Evolutionary conservation across 2,113 vertebrate genomes (phyloP).

Genomic region (Emydocephalus ijimae): DNA sequence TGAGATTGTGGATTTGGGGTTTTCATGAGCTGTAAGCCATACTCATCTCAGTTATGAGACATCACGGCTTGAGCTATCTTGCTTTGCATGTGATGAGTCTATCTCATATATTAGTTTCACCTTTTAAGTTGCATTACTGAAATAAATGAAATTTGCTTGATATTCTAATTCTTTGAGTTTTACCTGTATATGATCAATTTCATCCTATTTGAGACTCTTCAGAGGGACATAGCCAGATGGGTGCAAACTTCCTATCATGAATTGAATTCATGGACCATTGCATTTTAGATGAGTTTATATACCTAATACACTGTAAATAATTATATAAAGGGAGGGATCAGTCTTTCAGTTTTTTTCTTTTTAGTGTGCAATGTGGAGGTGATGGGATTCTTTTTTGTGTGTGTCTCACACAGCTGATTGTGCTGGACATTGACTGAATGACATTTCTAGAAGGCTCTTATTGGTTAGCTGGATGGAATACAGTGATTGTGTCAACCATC

Average conservation of each 20-base stretch:
- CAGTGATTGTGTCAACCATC: not conserved
- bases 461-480: not conserved
- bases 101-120: too few relatives aligned
- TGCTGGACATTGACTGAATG: not conserved
- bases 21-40: too few relatives aligned
- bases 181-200: not conserved
- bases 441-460: not conserved
- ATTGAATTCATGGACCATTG: not conserved
- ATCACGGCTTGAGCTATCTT: too few relatives aligned
- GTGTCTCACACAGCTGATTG: not conserved
- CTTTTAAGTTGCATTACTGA: too few relatives aligned
- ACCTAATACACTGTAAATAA: not conserved
- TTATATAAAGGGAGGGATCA: not conserved
- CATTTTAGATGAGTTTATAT: not conserved
- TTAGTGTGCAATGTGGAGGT: not conserved
- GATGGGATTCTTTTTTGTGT: not conserved
- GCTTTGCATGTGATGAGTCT: too few relatives aligned
- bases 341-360: not conserved
- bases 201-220: not conserved
- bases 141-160: too few relatives aligned
- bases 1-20: too few relatives aligned
- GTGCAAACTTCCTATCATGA: not conserved
- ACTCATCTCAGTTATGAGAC: too few relatives aligned
- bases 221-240: not conserved
- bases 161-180: too few relatives aligned